A percentile compares a stretch with the other conserved stretches of the same genome.
Evolutionary conservation across 1,140 invertebrate species (phyloP).

Genomic region (Drosophila arawakana): DNA sequence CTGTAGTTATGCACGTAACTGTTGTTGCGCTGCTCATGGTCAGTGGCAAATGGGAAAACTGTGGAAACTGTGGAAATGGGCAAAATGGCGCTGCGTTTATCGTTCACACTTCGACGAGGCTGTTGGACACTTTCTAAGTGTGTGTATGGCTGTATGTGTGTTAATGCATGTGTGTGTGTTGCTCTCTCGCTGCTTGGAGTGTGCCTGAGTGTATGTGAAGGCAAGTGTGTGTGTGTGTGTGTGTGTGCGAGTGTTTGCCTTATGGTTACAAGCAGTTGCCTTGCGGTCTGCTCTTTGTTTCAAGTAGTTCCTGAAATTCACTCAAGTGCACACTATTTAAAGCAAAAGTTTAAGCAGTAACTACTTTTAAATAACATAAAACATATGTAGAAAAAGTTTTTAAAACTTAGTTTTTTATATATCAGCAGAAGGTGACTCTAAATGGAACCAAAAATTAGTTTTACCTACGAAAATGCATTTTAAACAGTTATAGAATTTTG

Average conservation of each 20-base stretch:
- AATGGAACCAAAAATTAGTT: too few species aligned
- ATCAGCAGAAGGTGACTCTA: too few species aligned
- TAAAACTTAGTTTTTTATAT: too few species aligned
- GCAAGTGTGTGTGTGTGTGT: slow-evolving; percentile 4
- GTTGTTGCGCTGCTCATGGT: slow-evolving; percentile 43
- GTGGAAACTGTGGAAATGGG: too few species aligned
- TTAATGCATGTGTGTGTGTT: neutral
- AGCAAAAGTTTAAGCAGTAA: neutral
- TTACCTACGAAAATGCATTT: too few species aligned
- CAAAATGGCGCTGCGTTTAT: slow-evolving; percentile 47
- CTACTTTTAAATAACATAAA: neutral
- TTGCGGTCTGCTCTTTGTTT: neutral
- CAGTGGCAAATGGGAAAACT: slow-evolving; percentile 20
- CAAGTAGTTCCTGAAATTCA: neutral
- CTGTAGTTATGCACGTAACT: slow-evolving; percentile 45
- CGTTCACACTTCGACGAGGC: slow-evolving; percentile 66
- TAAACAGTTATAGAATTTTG: too few species aligned
- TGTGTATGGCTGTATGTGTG: neutral
- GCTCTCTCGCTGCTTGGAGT: slow-evolving; percentile 2
- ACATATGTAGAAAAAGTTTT: too few species aligned
- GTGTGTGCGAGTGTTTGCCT: neutral
- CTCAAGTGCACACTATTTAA: neutral
- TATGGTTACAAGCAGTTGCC: neutral
- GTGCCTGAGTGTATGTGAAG: neutral
- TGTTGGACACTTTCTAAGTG: slow-evolving; percentile 13